Evolutionary conservation across 2,797 vertebrate species (phyloP).

Genomic region (Sternarchorhynchus goeldii): DNA sequence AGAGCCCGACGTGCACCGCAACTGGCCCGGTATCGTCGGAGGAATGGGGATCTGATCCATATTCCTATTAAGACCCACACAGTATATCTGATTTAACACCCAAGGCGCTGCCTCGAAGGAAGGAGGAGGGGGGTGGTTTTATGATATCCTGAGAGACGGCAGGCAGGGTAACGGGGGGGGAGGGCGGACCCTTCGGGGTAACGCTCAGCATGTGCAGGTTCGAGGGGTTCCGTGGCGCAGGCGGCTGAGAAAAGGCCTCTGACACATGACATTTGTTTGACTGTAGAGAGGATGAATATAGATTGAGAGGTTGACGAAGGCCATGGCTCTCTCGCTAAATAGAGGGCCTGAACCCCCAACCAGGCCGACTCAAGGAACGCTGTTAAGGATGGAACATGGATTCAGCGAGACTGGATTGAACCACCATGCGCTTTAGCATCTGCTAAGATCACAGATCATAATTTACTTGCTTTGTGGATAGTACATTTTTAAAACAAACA

Average conservation of each 20-base stretch:
- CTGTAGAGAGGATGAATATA: background rate
- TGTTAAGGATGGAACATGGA: background rate
- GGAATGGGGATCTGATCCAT: conserved; percentile 6
- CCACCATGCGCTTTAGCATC: no score
- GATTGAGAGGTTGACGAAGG: conserved; percentile 14
- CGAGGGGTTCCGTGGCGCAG: no score
- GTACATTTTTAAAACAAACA: no score
- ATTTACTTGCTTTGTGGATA: no score
- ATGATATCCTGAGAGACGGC: no score
- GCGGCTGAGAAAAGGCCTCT: background rate
- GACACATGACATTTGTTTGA: conserved; percentile 26
- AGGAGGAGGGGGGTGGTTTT: no score
- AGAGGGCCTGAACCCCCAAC: background rate
- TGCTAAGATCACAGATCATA: no score
- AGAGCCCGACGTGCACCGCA: background rate
- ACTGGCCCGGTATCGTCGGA: background rate
- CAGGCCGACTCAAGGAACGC: background rate
- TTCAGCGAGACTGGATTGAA: no score
- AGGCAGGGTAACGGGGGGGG: background rate
- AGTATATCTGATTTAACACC: background rate
- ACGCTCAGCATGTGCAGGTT: no score
- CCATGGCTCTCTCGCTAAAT: background rate
- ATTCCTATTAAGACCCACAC: background rate
- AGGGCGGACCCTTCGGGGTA: background rate
- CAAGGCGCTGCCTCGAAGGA: background rate